Conservation (phyloP, 2,113 vertebrate species). For the Bubo scandiacus region DNA sequence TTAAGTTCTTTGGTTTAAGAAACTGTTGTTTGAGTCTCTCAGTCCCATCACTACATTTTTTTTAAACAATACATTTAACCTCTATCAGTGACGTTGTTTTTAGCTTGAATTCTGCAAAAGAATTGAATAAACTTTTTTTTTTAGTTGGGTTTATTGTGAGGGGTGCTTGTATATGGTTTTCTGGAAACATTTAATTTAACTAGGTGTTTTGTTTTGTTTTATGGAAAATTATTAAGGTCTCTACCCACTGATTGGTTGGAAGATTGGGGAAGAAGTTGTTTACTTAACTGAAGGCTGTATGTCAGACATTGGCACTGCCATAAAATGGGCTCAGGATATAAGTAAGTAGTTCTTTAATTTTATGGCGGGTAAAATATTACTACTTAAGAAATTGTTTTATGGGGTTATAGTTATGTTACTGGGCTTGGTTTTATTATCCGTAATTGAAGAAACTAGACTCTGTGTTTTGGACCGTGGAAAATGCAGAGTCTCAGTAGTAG, state of each 20-base stretch:
- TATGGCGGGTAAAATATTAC: neutral
- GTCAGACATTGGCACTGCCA: constrained; percentile 86
- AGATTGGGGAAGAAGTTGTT: constrained; percentile 89
- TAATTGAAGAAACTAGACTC: neutral
- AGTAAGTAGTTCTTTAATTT: constrained; percentile 75
- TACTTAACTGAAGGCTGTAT: constrained; percentile 91
- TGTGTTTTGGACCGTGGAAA: neutral
- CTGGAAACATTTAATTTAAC: neutral
- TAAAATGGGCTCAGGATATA: constrained; percentile 90
- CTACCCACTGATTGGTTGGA: constrained; percentile 96
- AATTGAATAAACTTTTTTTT: neutral
- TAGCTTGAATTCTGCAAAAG: neutral
- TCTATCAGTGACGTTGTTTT: neutral
- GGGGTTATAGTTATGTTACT: neutral
- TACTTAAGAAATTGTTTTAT: neutral
- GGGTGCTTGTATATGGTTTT: neutral
- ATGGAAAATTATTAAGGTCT: constrained; percentile 77
- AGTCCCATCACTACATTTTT: neutral
- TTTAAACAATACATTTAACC: neutral
- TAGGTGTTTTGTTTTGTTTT: neutral
- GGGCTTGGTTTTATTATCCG: neutral
- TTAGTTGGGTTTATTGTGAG: neutral
- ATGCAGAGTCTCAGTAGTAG: no score
- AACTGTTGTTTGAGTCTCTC: neutral
- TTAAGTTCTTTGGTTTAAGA: neutral